These are phyloP conservation scores for Chloroclysta siterata DNA, from an alignment of 2,888 invertebrate genomes.

Conservation along the genomic window DNA sequence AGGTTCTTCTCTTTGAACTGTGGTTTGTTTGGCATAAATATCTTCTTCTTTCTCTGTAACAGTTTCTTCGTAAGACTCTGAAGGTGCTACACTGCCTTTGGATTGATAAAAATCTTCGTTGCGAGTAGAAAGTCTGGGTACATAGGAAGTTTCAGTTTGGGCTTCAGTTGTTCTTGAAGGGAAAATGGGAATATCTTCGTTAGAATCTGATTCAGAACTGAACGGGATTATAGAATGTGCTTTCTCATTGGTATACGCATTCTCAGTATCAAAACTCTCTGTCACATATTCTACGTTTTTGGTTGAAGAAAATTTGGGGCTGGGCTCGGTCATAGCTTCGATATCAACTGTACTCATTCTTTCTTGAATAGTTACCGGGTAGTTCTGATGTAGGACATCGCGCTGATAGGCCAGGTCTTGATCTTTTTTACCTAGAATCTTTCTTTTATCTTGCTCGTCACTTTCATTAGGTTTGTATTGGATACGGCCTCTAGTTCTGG, in stretches of 20 bases:
- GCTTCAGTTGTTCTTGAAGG: conserved; percentile 48
- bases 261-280: conserved; percentile 68
- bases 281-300: conserved; percentile 54
- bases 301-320: conserved; percentile 54
- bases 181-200: conserved; percentile 50
- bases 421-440: conserved; percentile 57
- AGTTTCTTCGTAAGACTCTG: conserved; percentile 59
- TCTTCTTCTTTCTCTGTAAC: conserved; percentile 58
- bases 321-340: conserved; percentile 77
- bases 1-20: conserved; percentile 54
- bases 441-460: conserved; percentile 65
- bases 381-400: conserved; percentile 87
- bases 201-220: conserved; percentile 52
- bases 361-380: conserved; percentile 84
- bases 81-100: conserved; percentile 60
- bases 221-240: conserved; percentile 61
- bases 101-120: conserved; percentile 61
- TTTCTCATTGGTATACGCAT: conserved; percentile 75
- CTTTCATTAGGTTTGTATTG: conserved; percentile 79
- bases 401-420: conserved; percentile 85
- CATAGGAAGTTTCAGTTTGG: conserved; percentile 61
- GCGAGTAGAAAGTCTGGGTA: conserved; percentile 55
- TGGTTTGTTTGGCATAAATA: conserved; percentile 54
- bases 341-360: conserved; percentile 77
- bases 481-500: conserved; percentile 79